Evolutionary conservation across 2,888 invertebrate species (phyloP), one percentile per base, ranked within the genome.

Genomic region (Parnassius mnemosyne): DNA sequence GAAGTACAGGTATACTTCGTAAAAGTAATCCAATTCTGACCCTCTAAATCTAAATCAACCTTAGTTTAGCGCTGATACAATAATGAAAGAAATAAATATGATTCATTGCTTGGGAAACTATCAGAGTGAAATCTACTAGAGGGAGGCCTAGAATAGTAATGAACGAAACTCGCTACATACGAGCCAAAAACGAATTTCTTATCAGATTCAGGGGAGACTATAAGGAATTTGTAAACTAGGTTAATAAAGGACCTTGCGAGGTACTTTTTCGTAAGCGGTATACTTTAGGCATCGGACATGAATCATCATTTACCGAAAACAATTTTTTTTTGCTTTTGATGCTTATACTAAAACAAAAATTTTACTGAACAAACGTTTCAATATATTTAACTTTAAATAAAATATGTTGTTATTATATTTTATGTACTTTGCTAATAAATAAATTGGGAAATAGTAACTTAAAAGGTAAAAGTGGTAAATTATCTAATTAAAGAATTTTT

Each of bases 181-280:
- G 56, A 53, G 52, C 60, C 50, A 42, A 76, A 81, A 89, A 83
- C 80, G 77, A 77, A 74, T 78, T 71, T 68, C 75, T 88, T 89
- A 89, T 89, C 90, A 75, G 90, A 89, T 89, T 64, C 75, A 75
- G 76, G 83, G 84, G 83, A 75, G 76, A 73, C 74, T 73, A 73
- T 71, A 76, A 78, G 82, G 77, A 78, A 81, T 80, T 74, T 76
- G 70, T 72, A 76, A 90, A 88, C 75, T 89, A 77, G 90, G 90
- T 85, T 88, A 89, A 86, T 82, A 81, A 84, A 83, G 81, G 80
- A 80, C 77, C 76, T 71, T 72, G 43, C 53, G 52, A 53, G 13
- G 53, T 34, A 57, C 47, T 53, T 56, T 50, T 51, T 56, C 46
- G 52, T 51, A 34, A 41, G 61, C 61, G 46, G 52, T 56, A 44